Evolutionary conservation across 2,888 invertebrate genomes (phyloP).

Genomic region (Cryptus armator): DNA sequence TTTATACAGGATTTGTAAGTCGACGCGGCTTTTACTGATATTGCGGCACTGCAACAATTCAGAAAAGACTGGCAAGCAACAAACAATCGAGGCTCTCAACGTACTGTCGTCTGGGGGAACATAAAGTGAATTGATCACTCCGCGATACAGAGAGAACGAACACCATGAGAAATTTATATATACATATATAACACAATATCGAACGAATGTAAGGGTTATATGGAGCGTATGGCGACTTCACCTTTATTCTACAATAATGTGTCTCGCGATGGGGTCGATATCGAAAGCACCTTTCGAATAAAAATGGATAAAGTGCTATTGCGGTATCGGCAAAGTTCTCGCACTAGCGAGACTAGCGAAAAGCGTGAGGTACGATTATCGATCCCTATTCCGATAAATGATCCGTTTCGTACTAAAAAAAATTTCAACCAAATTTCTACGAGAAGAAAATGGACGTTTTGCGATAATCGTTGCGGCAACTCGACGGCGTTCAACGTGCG

Average conservation of each 20-base stretch:
- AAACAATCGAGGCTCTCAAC: neutral
- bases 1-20: too few relatives aligned
- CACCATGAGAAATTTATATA: neutral
- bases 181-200: slow-evolving; percentile 34
- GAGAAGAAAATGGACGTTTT: slow-evolving; percentile 7
- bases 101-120: neutral
- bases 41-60: neutral
- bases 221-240: slow-evolving; percentile 23
- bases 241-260: slow-evolving; percentile 48
- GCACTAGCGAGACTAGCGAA: neutral
- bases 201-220: slow-evolving; percentile 37
- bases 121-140: slow-evolving; percentile 31
- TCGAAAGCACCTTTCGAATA: slow-evolving; percentile 21
- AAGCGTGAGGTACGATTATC: neutral
- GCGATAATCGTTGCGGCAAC: neutral
- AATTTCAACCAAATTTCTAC: neutral
- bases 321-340: slow-evolving; percentile 19
- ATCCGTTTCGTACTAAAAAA: slow-evolving; percentile 1
- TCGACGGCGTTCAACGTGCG: too few relatives aligned
- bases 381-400: slow-evolving; percentile 2
- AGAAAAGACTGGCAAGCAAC: neutral
- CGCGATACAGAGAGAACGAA: neutral
- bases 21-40: neutral
- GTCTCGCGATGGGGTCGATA: slow-evolving; percentile 31
- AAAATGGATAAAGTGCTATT: slow-evolving; percentile 42